Conservation (phyloP, 2,113 vertebrate species). For the Pandion haliaetus region DNA sequence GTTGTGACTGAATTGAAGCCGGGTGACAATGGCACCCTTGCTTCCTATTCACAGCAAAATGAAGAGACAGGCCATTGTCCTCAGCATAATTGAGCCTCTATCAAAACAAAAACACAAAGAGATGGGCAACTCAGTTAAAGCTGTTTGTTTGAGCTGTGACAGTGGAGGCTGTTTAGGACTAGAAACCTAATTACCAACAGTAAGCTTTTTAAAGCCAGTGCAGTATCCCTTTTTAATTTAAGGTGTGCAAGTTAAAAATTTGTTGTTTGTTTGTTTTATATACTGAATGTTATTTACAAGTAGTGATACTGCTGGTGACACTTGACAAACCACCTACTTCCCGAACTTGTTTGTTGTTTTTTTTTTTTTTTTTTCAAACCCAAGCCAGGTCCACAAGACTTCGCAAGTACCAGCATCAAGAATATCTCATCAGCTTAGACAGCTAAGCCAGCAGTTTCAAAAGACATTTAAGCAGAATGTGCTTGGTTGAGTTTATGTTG, state of each 20-base stretch:
- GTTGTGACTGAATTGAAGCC: slow-evolving; percentile 46
- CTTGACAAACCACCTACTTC: neutral
- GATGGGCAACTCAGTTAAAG: slow-evolving; percentile 9
- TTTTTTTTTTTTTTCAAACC: neutral
- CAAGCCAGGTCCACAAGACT: neutral
- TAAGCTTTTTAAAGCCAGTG: neutral
- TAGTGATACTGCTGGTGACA: neutral
- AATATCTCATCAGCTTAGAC: neutral
- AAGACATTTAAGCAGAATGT: neutral
- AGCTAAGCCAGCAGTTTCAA: neutral
- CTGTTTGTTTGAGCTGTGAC: slow-evolving; percentile 29
- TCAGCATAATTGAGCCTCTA: slow-evolving; percentile 63
- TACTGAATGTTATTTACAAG: neutral
- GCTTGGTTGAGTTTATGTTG: neutral
- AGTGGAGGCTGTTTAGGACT: slow-evolving; percentile 9
- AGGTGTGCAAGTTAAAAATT: neutral
- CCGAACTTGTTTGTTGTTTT: too few species aligned
- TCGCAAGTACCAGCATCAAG: neutral
- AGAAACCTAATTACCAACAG: slow-evolving; percentile 24
- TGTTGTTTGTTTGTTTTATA: neutral
- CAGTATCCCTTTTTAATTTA: neutral
- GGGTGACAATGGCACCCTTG: slow-evolving; percentile 30
- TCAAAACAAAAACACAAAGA: slow-evolving; percentile 54
- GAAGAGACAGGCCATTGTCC: slow-evolving; percentile 68
- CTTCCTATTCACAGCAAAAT: slow-evolving; percentile 65